These are phyloP conservation scores for Mormyrus proboscirostris DNA, from an alignment of 2,797 vertebrate genomes.

Conservation along the genomic window DNA sequence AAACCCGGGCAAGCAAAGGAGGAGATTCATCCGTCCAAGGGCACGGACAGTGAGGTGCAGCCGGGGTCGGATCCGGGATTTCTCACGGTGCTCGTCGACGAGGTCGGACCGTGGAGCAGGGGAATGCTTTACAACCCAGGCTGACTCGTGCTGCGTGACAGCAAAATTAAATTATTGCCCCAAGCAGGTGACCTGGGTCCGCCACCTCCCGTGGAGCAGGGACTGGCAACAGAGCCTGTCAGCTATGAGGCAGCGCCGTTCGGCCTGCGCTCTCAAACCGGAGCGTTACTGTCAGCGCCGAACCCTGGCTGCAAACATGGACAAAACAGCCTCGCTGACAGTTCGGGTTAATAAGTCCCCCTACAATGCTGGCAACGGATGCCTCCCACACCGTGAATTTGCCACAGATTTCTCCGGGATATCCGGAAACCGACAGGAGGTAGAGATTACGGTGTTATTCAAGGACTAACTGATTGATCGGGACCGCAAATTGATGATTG, in stretches of 20 bases:
- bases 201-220: background rate
- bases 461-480: background rate
- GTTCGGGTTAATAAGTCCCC: background rate
- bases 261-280: background rate
- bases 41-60: background rate
- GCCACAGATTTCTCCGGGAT: background rate
- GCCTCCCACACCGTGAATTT: background rate
- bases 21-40: background rate
- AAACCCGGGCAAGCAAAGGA: background rate
- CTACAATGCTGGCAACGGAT: background rate
- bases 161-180: conserved; percentile 10
- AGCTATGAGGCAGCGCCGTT: background rate
- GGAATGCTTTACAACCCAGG: background rate
- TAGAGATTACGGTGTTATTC: background rate
- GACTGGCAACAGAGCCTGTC: background rate
- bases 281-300: background rate
- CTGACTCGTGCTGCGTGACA: background rate
- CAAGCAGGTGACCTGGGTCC: background rate
- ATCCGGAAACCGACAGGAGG: background rate
- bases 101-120: background rate
- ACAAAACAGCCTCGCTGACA: background rate
- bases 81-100: background rate
- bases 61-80: background rate
- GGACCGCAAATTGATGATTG: background rate
- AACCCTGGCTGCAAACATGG: background rate